Evolutionary conservation across 92 coral and sea anemone species (phyloP).

Genomic region (Ricordea florida): DNA sequence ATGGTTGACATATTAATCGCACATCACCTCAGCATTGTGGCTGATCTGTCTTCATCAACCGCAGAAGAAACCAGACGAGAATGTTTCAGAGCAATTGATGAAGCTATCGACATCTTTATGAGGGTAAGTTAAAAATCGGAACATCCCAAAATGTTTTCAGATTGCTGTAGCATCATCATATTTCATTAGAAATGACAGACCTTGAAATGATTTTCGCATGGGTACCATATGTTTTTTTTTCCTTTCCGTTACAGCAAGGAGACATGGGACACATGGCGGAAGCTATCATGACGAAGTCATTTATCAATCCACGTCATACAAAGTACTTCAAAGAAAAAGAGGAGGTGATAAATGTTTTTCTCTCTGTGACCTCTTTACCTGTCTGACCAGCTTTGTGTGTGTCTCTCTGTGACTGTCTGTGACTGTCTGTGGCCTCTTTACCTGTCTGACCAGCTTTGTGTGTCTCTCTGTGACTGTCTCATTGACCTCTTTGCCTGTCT

Average conservation of each 20-base stretch:
- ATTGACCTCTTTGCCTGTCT: too few species aligned
- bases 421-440: too few species aligned
- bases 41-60: slow-evolving; percentile 69
- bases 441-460: too few species aligned
- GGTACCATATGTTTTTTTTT: not conserved
- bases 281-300: slow-evolving; percentile 97
- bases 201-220: too few species aligned
- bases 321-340: slow-evolving; percentile 84
- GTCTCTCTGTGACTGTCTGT: too few species aligned
- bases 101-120: slow-evolving; percentile 88
- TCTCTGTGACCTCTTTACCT: too few species aligned
- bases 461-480: too few species aligned
- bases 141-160: too few species aligned
- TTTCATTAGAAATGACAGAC: too few species aligned
- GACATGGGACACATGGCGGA: slow-evolving; percentile 98
- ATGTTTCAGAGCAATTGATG: slow-evolving; percentile 77
- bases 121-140: slow-evolving; percentile 49
- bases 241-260: slow-evolving; percentile 59
- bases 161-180: too few species aligned
- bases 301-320: slow-evolving; percentile 83
- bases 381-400: too few species aligned
- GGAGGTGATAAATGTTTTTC: slow-evolving; percentile 78
- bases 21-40: slow-evolving; percentile 92
- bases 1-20: slow-evolving; percentile 81
- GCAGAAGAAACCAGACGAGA: slow-evolving; percentile 60